phyloP scores from a whole-genome alignment of 2,888 invertebrate species.

The Argyra leucocephala region DNA sequence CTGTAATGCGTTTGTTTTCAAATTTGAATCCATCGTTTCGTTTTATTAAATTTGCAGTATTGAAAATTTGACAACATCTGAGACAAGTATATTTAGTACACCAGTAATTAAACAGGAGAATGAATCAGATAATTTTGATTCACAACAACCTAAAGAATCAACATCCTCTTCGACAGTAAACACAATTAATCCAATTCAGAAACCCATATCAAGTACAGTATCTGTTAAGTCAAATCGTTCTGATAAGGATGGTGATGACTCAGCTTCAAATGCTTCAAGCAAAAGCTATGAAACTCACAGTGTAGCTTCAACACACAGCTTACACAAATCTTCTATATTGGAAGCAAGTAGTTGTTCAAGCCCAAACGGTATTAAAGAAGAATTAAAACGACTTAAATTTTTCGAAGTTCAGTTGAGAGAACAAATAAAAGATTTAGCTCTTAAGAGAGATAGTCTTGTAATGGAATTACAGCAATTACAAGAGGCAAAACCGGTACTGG shows the following conservation, averaged over 20 bases:
- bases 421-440: constrained; percentile 39
- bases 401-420: constrained; percentile 41
- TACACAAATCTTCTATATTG: constrained; percentile 29
- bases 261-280: constrained; percentile 37
- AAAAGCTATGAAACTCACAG: constrained; percentile 41
- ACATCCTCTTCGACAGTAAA: constrained; percentile 25
- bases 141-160: constrained; percentile 27
- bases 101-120: constrained; percentile 25
- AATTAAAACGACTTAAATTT: constrained; percentile 40
- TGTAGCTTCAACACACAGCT: constrained; percentile 36
- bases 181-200: constrained; percentile 27
- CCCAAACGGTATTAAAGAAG: constrained; percentile 38
- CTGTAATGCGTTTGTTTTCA: too few species aligned
- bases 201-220: constrained; percentile 28
- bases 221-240: constrained; percentile 8
- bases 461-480: constrained; percentile 44
- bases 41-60: constrained; percentile 15
- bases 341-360: constrained; percentile 31
- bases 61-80: constrained; percentile 35
- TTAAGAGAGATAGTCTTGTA: constrained; percentile 42
- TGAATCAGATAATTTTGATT: constrained; percentile 15
- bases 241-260: constrained; percentile 33
- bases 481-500: constrained; percentile 42
- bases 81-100: constrained; percentile 41
- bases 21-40: too few species aligned